Conservation (phyloP, 2,888 invertebrate species). For the Oscheius sp. region DNA sequence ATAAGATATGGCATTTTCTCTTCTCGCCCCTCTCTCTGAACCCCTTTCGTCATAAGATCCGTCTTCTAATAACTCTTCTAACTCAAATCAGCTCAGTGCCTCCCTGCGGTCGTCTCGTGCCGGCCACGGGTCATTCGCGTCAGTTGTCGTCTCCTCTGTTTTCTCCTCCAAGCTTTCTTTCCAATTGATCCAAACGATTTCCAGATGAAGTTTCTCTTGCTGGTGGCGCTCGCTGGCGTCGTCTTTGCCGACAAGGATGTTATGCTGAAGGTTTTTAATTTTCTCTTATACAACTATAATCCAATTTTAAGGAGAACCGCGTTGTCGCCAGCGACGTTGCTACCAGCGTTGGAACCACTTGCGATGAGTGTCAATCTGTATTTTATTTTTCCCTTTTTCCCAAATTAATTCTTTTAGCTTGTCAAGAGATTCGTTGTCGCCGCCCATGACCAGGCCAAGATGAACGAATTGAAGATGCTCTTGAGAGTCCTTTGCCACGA, state of each 20-base stretch:
- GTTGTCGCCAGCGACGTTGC: conserved; percentile 32
- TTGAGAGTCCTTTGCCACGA: conserved; percentile 54
- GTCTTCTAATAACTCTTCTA: too few relatives aligned
- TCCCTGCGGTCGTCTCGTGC: conserved; percentile 3
- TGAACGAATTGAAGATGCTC: conserved; percentile 60
- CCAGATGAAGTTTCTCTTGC: conserved; percentile 19
- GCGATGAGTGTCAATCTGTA: conserved; percentile 54
- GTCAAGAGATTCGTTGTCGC: conserved; percentile 59
- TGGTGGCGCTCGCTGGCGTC: conserved; percentile 18
- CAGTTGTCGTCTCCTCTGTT: conserved; percentile 13
- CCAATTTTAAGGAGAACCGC: conserved; percentile 53
- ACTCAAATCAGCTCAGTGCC: neutral
- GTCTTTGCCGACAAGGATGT: conserved; percentile 35
- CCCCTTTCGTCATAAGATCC: too few relatives aligned
- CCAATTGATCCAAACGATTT: neutral
- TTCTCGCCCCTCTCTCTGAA: too few relatives aligned
- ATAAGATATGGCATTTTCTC: too few relatives aligned
- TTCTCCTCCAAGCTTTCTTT: too few relatives aligned
- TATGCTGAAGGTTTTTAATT: too few relatives aligned
- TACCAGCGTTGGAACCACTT: conserved; percentile 32
- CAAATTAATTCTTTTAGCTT: conserved; percentile 35
- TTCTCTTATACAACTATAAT: too few relatives aligned
- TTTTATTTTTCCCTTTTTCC: neutral
- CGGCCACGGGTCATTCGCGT: conserved; percentile 26
- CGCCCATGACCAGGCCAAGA: conserved; percentile 58